phyloP scores from a whole-genome alignment of 1,140 invertebrate genomes.

The Drosophila navojoa region DNA sequence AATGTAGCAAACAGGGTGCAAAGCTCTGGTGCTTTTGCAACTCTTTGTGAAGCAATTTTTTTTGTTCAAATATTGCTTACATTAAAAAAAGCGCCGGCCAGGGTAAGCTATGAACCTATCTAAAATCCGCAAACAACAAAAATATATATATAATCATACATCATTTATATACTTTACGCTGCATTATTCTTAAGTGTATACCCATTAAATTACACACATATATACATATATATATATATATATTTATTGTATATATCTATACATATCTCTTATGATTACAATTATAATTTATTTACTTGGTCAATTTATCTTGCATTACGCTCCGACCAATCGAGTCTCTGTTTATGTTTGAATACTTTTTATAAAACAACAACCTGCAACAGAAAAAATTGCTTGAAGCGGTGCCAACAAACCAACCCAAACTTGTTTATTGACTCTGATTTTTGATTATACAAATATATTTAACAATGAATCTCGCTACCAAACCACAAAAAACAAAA shows the following conservation, averaged over 20 bases:
- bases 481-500: background rate
- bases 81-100: constrained; percentile 29
- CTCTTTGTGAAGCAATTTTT: constrained; percentile 17
- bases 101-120: constrained; percentile 49
- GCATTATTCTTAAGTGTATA: constrained; percentile 50
- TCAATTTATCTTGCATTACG: constrained; percentile 35
- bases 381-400: constrained; percentile 51
- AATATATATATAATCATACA: constrained; percentile 27
- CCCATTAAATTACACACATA: constrained; percentile 35
- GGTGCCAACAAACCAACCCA: constrained; percentile 48
- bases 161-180: constrained; percentile 44
- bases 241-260: constrained; percentile 48
- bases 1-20: constrained; percentile 47
- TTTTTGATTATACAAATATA: constrained; percentile 7
- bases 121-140: background rate
- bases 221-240: constrained; percentile 24
- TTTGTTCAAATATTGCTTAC: constrained; percentile 31
- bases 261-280: constrained; percentile 10
- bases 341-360: constrained; percentile 9
- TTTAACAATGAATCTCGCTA: constrained; percentile 20
- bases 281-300: constrained; percentile 35
- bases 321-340: constrained; percentile 23
- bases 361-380: background rate
- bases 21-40: constrained; percentile 12
- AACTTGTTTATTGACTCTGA: constrained; percentile 7